Percentiles rank a stretch among this genome's conserved stretches.
Conservation (phyloP, 2,888 invertebrate genomes). For the Laothoe populi region DNA sequence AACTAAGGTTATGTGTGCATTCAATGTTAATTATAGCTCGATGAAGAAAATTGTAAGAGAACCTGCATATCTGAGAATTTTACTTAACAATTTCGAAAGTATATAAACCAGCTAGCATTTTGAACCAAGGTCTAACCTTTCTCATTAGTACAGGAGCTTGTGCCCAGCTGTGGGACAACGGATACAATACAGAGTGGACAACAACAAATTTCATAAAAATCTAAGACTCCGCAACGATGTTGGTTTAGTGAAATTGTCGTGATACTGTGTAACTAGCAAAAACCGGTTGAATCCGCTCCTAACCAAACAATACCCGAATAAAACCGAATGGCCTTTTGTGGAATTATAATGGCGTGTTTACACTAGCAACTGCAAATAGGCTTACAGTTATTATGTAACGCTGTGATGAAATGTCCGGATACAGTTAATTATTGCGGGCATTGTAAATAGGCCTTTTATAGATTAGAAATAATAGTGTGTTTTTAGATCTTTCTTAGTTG, state of each 20-base stretch:
- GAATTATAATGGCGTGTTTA: conserved; percentile 39
- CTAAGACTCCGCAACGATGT: conserved; percentile 32
- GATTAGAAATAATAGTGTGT: no score
- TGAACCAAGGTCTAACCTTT: no score
- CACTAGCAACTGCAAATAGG: conserved; percentile 26
- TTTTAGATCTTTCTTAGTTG: no score
- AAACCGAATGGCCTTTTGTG: conserved; percentile 45
- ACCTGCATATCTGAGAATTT: no score
- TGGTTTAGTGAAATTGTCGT: conserved; percentile 47
- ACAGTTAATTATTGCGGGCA: background rate
- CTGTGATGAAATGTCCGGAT: conserved; percentile 14
- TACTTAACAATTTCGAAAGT: no score
- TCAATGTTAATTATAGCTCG: no score
- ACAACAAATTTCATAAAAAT: conserved; percentile 2
- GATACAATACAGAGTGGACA: background rate
- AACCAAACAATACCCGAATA: conserved; percentile 52
- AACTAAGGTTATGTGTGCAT: no score
- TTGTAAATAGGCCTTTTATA: background rate
- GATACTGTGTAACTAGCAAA: conserved; percentile 37
- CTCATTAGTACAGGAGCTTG: no score
- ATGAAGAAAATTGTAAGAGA: no score
- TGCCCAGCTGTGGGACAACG: no score
- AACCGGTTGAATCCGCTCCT: conserved; percentile 55
- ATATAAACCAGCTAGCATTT: no score
- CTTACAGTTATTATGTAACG: conserved; percentile 10